Evolutionary conservation across 1,140 invertebrate species (phyloP), one percentile per base, ranked within the genome.

Genomic region (Pteromalus puparum): DNA sequence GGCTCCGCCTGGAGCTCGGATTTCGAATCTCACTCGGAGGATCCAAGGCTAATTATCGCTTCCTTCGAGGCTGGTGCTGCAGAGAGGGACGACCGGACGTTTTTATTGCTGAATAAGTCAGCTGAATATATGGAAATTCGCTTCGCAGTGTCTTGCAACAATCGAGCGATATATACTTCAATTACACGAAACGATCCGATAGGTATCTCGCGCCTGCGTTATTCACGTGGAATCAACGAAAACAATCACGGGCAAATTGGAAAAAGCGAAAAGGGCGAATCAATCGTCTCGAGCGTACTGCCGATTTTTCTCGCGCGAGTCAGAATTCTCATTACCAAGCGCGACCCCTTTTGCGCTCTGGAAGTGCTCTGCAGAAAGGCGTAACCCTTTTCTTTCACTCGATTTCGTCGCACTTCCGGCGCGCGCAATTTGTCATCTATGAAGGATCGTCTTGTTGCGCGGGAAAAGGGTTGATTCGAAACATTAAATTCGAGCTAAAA

Each of bases 41-140:
- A 61, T 61, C 75, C 79, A 9, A 30, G 84, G 82, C 84, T 85
- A 85, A 85, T 85, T 85, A 85, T 85, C 80, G 30, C 68, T 85
- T 81, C 53, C 80, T 82, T 24, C 38, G 67, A 10, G 1, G 3
- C 1, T 10, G 67, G 65, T 1, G n/a, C 61, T 18, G 38, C 10
- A 18, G 42, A 18, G 42, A 38, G 12, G 28, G 13, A 77, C 5
- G n/a, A 48, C 0, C 15, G 53, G 53, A 26, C 13, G 15, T 38
- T 53, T 77, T 77, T 61, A 21, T n/a, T 77, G 21, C n/a, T 46
- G n/a, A n/a, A n/a, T n/a, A n/a, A n/a, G n/a, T n/a, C n/a, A n/a
- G n/a, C 21, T 77, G 26, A 9, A 18, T 53, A 18, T 61, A 61
- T 9, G 53, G 18, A 61, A 21, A 61, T 61, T 61, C 21, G 4